Conservation (phyloP, 2,113 vertebrate genomes). For the Heterocephalus glaber region DNA sequence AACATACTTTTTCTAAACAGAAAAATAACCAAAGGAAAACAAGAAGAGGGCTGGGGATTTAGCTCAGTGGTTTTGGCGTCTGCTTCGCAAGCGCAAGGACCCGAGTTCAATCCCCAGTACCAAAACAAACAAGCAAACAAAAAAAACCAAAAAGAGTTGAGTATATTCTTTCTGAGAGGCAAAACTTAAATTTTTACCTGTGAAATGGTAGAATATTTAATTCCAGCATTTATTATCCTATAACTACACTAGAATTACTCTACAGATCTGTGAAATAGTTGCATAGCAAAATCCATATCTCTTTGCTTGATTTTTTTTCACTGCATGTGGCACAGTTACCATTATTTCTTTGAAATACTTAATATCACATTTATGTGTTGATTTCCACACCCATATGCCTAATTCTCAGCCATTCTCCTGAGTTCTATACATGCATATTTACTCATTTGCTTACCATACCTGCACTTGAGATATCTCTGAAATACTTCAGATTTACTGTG, state of each 20-base stretch:
- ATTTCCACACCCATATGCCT: neutral
- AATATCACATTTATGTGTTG: neutral
- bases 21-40: neutral
- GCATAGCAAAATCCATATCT: neutral
- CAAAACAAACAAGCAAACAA: too few relatives aligned
- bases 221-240: neutral
- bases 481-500: neutral
- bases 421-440: accelerated
- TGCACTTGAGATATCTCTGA: neutral
- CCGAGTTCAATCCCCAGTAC: too few relatives aligned
- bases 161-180: neutral
- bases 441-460: neutral
- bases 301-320: neutral
- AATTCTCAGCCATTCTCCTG: neutral
- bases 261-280: neutral
- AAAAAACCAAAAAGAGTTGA: neutral
- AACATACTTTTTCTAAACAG: neutral
- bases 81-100: too few relatives aligned
- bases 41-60: too few relatives aligned
- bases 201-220: neutral
- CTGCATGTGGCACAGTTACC: neutral
- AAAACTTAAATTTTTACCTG: neutral
- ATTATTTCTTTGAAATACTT: neutral
- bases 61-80: too few relatives aligned
- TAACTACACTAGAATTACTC: neutral